Evolutionary conservation across 2,888 invertebrate genomes (phyloP), one percentile per base, ranked within the genome.

Genomic region (Eupithecia tripunctaria): DNA sequence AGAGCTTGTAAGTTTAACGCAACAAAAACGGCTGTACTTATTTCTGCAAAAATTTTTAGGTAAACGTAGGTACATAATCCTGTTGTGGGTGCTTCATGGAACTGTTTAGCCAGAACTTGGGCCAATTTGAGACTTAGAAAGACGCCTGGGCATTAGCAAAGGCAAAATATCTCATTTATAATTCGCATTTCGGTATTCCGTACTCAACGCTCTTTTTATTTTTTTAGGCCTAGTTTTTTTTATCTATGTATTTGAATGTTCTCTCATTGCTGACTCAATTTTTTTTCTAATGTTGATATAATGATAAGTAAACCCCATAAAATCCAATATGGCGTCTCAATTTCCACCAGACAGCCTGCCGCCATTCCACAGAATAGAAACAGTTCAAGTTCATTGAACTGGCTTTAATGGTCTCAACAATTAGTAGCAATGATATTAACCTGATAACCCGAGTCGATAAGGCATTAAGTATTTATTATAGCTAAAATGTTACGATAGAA

Each of bases 301-400:
- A 62, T n/a, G n/a, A 2, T 15, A 32, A 62, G 2, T 41, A n/a
- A 41, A 25, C n/a, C 14, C 25, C 14, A 64, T 36, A 25, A 64
- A 60, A 64, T 64, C 21, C 36, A 64, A 62, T 67, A 71, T 36
- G 59, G 67, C 72, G 64, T 25, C 32, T 70, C 47, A 43, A 70
- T 67, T 72, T 70, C 64, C 8, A 68, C 25, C 75, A 79, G 79
- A 79, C 79, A 51, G 79, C 76, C 69, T 77, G 79, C 74, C 79
- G 79, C 76, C 79, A 32, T 15, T 6, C 5, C 67, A 67, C 72
- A 72, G 75, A 65, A 43, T 72, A 75, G 18, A 43, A 67, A 67
- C 56, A 67, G 67, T 70, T 63, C 51, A n/a, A 67, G 79, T 75
- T 71, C 76, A 43, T 66, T 69, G 76, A 79, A 73, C 78, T 43